Evolutionary conservation across 2,113 vertebrate species (phyloP).

Genomic region (Nannobrachium achirus): DNA sequence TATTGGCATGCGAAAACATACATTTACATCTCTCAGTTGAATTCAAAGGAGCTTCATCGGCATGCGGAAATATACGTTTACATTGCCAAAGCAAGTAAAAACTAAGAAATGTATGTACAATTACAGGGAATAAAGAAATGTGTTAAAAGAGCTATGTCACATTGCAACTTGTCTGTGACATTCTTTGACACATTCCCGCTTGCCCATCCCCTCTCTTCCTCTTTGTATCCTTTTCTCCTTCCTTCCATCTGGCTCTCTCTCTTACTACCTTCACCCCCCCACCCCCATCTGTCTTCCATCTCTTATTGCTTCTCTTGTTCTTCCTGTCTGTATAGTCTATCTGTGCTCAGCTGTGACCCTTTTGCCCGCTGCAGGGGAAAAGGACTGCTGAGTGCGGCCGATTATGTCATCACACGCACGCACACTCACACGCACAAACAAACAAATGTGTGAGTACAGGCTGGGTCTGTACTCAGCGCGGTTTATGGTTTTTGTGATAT

Average conservation of each 20-base stretch:
- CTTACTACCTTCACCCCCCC: not conserved
- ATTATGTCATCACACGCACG: conserved; percentile 38
- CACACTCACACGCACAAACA: not conserved
- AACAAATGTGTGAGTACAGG: conserved; percentile 10
- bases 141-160: too few species aligned
- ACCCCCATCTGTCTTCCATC: too few species aligned
- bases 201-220: not conserved
- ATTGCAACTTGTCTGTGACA: too few species aligned
- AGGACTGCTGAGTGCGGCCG: conserved; percentile 38
- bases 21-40: too few species aligned
- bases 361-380: conserved; percentile 25
- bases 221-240: not conserved
- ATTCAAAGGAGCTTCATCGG: too few species aligned
- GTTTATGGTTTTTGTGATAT: conserved; percentile 16
- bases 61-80: too few species aligned
- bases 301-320: not conserved
- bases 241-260: not conserved
- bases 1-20: too few species aligned
- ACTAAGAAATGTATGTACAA: too few species aligned
- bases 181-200: not conserved
- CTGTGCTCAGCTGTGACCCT: not conserved
- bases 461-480: conserved; percentile 30
- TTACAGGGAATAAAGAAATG: too few species aligned
- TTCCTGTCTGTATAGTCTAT: not conserved
- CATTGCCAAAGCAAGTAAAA: too few species aligned